phyloP scores from a whole-genome alignment of 2,888 invertebrate species.

The Alitta virens region DNA sequence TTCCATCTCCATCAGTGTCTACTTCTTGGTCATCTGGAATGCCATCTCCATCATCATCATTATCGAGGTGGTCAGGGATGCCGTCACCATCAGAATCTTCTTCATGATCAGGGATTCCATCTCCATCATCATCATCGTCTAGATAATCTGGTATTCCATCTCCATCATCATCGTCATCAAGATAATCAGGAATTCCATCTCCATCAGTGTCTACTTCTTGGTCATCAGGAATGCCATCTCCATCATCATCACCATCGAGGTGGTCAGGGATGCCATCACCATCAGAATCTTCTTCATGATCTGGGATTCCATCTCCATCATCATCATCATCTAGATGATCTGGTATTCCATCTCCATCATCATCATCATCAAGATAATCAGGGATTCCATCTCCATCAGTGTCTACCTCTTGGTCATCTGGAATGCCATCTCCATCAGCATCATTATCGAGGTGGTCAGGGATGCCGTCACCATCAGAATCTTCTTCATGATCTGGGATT shows the following conservation, averaged over 20 bases:
- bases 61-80: conserved; percentile 25
- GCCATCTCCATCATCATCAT: conserved; percentile 40
- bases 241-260: conserved; percentile 25
- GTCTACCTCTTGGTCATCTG: conserved; percentile 36
- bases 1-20: conserved; percentile 35
- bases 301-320: conserved; percentile 39
- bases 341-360: conserved; percentile 37
- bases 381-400: conserved; percentile 40
- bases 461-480: conserved; percentile 40
- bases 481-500: conserved; percentile 30
- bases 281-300: conserved; percentile 27
- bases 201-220: conserved; percentile 41
- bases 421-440: conserved; percentile 29
- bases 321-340: conserved; percentile 37
- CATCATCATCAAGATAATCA: conserved; percentile 29
- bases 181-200: conserved; percentile 35
- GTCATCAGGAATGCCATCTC: conserved; percentile 46
- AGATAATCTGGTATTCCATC: conserved; percentile 33
- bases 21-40: conserved; percentile 29
- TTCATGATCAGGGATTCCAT: conserved; percentile 44
- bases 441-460: conserved; percentile 15
- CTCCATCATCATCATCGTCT: conserved; percentile 42
- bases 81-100: conserved; percentile 27
- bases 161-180: conserved; percentile 35
- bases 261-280: conserved; percentile 35